Base-by-base conservation (phyloP, 2,888 invertebrate species). In the Cosmia pyralina region DNA sequence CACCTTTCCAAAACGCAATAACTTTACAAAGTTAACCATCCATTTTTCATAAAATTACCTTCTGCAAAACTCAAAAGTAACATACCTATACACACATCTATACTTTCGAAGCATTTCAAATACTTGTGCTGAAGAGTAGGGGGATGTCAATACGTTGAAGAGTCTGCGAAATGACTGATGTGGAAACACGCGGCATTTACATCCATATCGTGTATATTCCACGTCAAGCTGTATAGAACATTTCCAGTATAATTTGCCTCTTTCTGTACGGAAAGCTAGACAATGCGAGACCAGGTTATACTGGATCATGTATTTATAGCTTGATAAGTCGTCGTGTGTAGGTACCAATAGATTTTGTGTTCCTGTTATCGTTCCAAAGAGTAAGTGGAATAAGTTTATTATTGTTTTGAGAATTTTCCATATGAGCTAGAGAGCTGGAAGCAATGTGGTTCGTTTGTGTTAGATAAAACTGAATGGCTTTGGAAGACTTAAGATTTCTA, bases 71-170 rank as follows among this genome's bases (percentile, higher is more conserved):
- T 48, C 46, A 48, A 41, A 67, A 50, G 34, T 13, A 5, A n/a
- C n/a, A 10, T 58, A 41, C 34, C 19, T 17, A 17, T 66, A 44
- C 5, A 38, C 6, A 38, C 38, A 17, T 28, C 10, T 34, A 19
- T 78, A 73, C 73, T 68, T 72, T 53, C 53, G 60, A 82, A 78
- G 53, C 79, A 78, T 82, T 80, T 82, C 68, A 78, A 67, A 82
- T 59, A 77, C 82, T 78, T 66, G 15, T 68, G 3, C 62, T 72
- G 44, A 69, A 66, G 79, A 58, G 79, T 28, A 34, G 72, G 71
- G 77, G 65, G 68, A 58, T 69, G 83, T 66, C 83, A 82, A 80
- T 78, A 66, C 72, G 65, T 59, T 69, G 58, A 46, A 72, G 65
- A 53, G 82, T 66, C 52, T 55, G 48, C 44, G 2, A 71, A 79